Evolutionary conservation across 1,140 invertebrate genomes (phyloP).

Genomic region (Myzus persicae): DNA sequence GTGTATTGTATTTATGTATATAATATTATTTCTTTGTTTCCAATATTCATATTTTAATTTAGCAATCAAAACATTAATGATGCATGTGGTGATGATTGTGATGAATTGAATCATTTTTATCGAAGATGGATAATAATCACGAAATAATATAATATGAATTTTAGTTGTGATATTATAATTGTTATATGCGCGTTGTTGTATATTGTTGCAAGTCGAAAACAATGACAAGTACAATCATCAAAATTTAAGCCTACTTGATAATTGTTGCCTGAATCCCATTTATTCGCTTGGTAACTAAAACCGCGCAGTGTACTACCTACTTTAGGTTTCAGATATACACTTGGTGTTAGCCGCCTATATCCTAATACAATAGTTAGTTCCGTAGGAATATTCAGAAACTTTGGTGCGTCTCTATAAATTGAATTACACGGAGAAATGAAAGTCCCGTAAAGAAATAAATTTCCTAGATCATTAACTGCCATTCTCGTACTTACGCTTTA

Average conservation of each 20-base stretch:
- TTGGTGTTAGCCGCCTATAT: background rate
- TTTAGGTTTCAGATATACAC: background rate
- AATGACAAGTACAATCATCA: background rate
- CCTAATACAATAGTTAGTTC: background rate
- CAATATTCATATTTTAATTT: background rate
- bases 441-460: constrained; percentile 16
- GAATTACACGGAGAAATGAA: constrained; percentile 5
- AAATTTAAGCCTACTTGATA: background rate
- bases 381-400: constrained; percentile 25
- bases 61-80: background rate
- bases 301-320: background rate
- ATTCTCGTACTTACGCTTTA: background rate
- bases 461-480: constrained; percentile 36
- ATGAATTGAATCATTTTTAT: background rate
- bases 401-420: background rate
- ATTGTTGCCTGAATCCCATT: background rate
- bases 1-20: no score
- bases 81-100: background rate
- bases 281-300: background rate
- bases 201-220: background rate
- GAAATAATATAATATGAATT: background rate
- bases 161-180: no score
- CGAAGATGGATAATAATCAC: background rate
- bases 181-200: no score
- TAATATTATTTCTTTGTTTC: background rate